Base-by-base conservation (phyloP, 2,113 vertebrate genomes). In the Mirounga angustirostris region DNA sequence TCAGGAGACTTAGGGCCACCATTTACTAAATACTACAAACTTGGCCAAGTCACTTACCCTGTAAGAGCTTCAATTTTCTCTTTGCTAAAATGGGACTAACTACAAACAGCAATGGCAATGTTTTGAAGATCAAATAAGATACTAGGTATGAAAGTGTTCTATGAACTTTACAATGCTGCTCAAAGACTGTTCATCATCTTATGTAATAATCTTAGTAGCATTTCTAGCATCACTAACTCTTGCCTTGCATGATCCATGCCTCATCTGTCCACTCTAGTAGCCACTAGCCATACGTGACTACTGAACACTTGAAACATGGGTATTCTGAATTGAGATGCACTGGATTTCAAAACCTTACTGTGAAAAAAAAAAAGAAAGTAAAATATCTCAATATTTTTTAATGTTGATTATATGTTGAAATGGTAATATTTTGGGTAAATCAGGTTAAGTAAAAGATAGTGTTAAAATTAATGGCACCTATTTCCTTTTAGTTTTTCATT, bases 391-490 rank as follows among this genome's bases (percentile, higher is more conserved):
- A 14, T 78, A 71, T 52, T 84, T 79, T 87, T 46, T 36, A 61
- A 71, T 40, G 63, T 43, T n/a, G 40, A 94, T 59, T 91, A 65
- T 30, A 67, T 24, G 21, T 78, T 82, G 54, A 95, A 84, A 95
- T 33, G 30, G 67, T 54, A 79, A 28, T 92, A 78, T 56, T 92
- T 92, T 52, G 52, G 67, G 73, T 50, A 81, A 24, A 67, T 11
- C 61, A 79, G 52, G 43, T 79, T 52, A 84, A 83, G 36, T 30
- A 79, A 89, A 46, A 91, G 52, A 56, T 1, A 93, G 52, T 33
- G 40, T 81, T 86, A 90, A 36, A 90, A 90, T 95, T 28, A 67
- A 73, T 67, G 85, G 16, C 19, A 80, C 19, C 28, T 30, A 79
- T 33, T 85, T 73, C 43, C 74, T 95, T 89, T 93, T 15, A n/a